phyloP scores from a whole-genome alignment of 2,888 invertebrate genomes.

The Watsonalla cultraria region DNA sequence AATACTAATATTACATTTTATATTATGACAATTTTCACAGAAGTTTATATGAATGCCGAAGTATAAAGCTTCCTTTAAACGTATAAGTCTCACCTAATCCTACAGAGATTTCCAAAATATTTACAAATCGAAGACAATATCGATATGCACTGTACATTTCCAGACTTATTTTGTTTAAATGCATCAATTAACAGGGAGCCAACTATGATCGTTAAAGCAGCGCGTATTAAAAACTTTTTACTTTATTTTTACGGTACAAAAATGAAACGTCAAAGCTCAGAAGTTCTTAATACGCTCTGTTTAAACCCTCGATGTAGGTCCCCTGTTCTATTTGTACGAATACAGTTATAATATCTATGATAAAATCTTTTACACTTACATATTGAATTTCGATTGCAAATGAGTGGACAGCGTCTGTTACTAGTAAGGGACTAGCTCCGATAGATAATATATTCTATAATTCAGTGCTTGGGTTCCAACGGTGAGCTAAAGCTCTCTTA shows the following conservation, averaged over 20 bases:
- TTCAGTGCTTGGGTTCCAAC: conserved; percentile 1
- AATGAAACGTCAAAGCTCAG: no score
- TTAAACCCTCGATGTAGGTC: no score
- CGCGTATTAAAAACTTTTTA: no score
- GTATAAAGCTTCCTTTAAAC: conserved; percentile 46
- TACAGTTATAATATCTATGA: not conserved
- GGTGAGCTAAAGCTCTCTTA: not conserved
- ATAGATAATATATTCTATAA: conserved; percentile 13
- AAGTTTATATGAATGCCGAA: conserved; percentile 55
- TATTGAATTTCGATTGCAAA: conserved; percentile 6
- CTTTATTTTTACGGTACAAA: no score
- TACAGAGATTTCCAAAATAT: conserved; percentile 54
- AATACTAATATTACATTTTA: conserved; percentile 6
- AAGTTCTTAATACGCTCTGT: no score
- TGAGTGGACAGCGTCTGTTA: conserved; percentile 26
- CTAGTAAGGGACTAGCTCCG: conserved; percentile 46
- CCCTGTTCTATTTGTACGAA: not conserved
- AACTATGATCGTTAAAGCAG: no score
- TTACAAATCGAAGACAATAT: conserved; percentile 64
- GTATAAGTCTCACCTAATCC: conserved; percentile 34
- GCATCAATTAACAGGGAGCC: conserved; percentile 26
- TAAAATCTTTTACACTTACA: not conserved
- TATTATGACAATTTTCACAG: conserved; percentile 38
- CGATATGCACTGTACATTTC: conserved; percentile 69
- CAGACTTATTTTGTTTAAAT: conserved; percentile 48